Evolutionary conservation across 1,140 invertebrate genomes (phyloP).

Genomic region (Meloidogyne exigua): DNA sequence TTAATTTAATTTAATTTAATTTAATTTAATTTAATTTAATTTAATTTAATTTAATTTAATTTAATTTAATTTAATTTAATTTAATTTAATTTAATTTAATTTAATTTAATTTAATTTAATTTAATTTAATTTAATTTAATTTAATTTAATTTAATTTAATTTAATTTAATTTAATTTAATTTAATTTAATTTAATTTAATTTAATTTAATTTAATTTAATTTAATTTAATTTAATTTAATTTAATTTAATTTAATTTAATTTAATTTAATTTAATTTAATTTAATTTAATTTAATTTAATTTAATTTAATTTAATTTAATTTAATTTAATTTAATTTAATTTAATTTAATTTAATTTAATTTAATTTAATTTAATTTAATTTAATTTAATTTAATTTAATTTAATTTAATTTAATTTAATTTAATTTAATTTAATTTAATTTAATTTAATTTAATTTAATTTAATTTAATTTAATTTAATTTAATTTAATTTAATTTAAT

Average conservation of each 20-base stretch:
- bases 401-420: constrained; percentile 36
- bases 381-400: constrained; percentile 26
- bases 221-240: constrained; percentile 26
- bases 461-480: constrained; percentile 26
- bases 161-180: constrained; percentile 36
- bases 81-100: constrained; percentile 36
- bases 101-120: constrained; percentile 26
- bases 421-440: constrained; percentile 26
- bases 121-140: constrained; percentile 36
- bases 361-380: constrained; percentile 36
- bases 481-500: constrained; percentile 36
- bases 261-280: constrained; percentile 26
- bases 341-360: constrained; percentile 26
- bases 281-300: constrained; percentile 36
- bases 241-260: constrained; percentile 36
- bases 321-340: constrained; percentile 36
- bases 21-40: constrained; percentile 26
- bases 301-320: constrained; percentile 26
- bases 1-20: constrained; percentile 36
- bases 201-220: constrained; percentile 36
- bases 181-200: constrained; percentile 26
- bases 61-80: constrained; percentile 26
- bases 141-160: constrained; percentile 26
- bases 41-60: constrained; percentile 36
- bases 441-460: constrained; percentile 36